Percentiles rank a stretch among this genome's conserved stretches.
Evolutionary conservation across 2,888 invertebrate species (phyloP).

Genomic region (Busseola fusca): DNA sequence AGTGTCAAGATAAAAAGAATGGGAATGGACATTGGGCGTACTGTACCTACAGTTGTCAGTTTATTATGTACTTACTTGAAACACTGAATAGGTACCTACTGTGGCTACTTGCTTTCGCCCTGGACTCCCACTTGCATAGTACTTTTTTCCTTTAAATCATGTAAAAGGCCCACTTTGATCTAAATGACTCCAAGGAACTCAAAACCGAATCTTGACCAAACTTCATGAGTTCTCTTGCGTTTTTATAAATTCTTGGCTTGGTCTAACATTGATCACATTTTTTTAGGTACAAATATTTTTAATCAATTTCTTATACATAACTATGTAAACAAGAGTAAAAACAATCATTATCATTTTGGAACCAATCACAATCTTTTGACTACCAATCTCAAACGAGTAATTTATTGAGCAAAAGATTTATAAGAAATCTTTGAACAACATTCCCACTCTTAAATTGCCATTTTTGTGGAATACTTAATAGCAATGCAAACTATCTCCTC

Average conservation of each 20-base stretch:
- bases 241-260: background rate
- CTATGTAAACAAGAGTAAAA: background rate
- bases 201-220: background rate
- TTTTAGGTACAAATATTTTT: background rate
- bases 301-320: background rate
- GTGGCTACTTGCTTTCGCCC: background rate
- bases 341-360: constrained; percentile 4
- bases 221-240: background rate
- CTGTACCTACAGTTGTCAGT: background rate
- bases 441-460: background rate
- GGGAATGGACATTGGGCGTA: background rate
- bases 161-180: background rate
- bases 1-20: constrained; percentile 13
- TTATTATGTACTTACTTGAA: constrained; percentile 8
- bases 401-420: background rate
- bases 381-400: background rate
- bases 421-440: background rate
- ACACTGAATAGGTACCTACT: background rate
- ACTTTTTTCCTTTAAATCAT: background rate
- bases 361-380: background rate
- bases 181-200: background rate
- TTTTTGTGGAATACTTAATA: background rate
- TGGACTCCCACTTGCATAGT: background rate
- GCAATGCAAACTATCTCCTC: background rate
- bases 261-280: background rate